Base-by-base conservation (phyloP, 35 echinoderm and acorn worm genomes). In the Ophiothrix spiculata region DNA sequence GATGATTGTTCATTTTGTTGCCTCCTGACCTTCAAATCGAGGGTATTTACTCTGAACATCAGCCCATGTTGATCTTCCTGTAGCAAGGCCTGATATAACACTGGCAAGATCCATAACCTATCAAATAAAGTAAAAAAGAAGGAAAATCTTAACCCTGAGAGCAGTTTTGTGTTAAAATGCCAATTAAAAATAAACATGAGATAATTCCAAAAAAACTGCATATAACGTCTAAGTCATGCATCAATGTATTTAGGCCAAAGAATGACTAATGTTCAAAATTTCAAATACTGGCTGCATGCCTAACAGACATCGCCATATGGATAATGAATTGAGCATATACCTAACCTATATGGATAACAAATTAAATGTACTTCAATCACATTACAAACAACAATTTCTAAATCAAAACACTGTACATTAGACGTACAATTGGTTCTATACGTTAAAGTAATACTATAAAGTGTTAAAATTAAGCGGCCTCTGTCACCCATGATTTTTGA, bases 1-100 rank as follows among this genome's bases (percentile, higher is more conserved):
- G n/a, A n/a, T n/a, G n/a, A n/a, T n/a, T n/a, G n/a, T n/a, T 69
- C 60, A 69, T n/a, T 89, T 79, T 46, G 85, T 93, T 25, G 81
- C 73, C 64, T 99, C 91, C 45, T 97, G 95, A 15, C 96, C 92
- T 83, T 88, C 85, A 76, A 99, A 99, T 19, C 76, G 64, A 31
- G 96, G 96, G 63, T 89, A 99, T 85, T 86, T 86, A 2, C 85
- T 39, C 40, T 91, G 81, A 33, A 99, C 83, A 56, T 99, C 89
- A 17, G 63, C 13, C 96, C 96, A 99, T 75, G 77, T 86, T 14
- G 64, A 81, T 83, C 83, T 94, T 17, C 86, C 89, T 16, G 77
- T 83, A 1, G 92, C 87, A 28, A 99, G 79, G 56, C 94, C 92
- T 33, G 33, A 42, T n/a, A 99, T 56, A 56, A 99, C 81, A 32